Evolutionary conservation across 2,113 vertebrate genomes (phyloP), one percentile per base, ranked within the genome.

Genomic region (Thunnus maccoyii): DNA sequence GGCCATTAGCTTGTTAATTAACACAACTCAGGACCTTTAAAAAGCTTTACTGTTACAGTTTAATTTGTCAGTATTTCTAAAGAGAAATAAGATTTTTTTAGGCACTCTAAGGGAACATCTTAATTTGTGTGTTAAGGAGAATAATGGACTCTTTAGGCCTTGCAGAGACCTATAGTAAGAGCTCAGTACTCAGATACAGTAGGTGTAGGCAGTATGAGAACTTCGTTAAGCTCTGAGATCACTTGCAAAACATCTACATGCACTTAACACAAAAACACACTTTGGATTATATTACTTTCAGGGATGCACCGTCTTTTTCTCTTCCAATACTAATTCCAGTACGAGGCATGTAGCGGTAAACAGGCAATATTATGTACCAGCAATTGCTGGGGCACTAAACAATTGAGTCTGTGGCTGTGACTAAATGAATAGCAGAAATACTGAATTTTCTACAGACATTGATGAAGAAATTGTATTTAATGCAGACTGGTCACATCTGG

Each of bases 1-100:
- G 51, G 54, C 63, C 68, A 56, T 76, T 74, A 70, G 30, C 73
- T 75, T 27, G 30, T 78, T 82, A 68, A 84, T 87, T 84, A 81
- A 62, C 64, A 80, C 6, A 0, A 56, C 72, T 86, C 57, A 81
- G 51, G 57, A 25, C 56, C 72, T 84, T 85, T 69, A 66, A 64
- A 76, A 78, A 62, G 67, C 46, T 76, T 83, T 60, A 44, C 64
- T 75, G 54, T 57, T 52, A 67, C 30, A 32, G 50, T 63, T 68
- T 30, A 63, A 77, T 80, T 86, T 15, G 57, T 72, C 9, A 15
- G 32, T 62, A 32, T 41, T 82, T 57, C 41, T 46, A 2, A 56
- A 27, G 30, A 18, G 20, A 80, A 60, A 76, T 27, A 52, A 50
- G 25, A 61, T 63, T 76, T 62, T 41, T 54, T 15, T 27, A n/a